A percentile compares a stretch with the other conserved stretches of the same genome.
phyloP scores from a whole-genome alignment of 2,113 vertebrate species.

The Ammospiza caudacuta region DNA sequence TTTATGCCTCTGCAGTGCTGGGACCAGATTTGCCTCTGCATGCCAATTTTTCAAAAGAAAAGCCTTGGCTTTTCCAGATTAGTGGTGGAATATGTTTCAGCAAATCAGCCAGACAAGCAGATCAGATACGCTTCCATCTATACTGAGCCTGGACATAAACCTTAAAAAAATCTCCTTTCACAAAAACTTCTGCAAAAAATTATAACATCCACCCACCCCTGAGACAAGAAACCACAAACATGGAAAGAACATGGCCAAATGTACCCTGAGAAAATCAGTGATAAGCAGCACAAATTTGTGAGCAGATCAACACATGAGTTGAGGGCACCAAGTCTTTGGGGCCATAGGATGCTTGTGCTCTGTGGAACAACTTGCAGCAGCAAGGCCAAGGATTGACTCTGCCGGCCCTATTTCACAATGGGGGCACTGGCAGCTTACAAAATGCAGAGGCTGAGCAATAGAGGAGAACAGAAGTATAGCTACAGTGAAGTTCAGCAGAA shows the following conservation, averaged over 20 bases:
- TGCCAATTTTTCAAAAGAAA: constrained; percentile 37
- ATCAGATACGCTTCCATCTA: not conserved
- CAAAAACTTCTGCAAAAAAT: not conserved
- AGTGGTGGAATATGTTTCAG: not conserved
- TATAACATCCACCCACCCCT: not conserved
- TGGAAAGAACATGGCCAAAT: not conserved
- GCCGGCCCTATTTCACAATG: not conserved
- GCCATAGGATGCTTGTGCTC: not conserved
- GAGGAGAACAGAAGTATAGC: not conserved
- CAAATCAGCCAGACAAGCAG: not conserved
- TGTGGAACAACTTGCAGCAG: not conserved
- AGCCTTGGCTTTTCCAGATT: constrained; percentile 23
- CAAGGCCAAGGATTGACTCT: not conserved
- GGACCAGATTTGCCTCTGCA: not conserved
- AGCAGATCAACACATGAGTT: not conserved
- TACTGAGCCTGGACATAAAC: not conserved
- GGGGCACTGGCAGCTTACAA: not conserved
- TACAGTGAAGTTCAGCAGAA: not conserved
- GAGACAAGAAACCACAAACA: not conserved
- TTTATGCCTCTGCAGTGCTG: not conserved
- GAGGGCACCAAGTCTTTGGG: not conserved
- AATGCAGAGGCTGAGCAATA: not conserved
- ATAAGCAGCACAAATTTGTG: not conserved
- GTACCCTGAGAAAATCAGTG: not conserved
- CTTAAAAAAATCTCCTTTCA: not conserved